Evolutionary conservation across 2,797 vertebrate species (phyloP).

Genomic region (Typhlichthys eigenmanni): DNA sequence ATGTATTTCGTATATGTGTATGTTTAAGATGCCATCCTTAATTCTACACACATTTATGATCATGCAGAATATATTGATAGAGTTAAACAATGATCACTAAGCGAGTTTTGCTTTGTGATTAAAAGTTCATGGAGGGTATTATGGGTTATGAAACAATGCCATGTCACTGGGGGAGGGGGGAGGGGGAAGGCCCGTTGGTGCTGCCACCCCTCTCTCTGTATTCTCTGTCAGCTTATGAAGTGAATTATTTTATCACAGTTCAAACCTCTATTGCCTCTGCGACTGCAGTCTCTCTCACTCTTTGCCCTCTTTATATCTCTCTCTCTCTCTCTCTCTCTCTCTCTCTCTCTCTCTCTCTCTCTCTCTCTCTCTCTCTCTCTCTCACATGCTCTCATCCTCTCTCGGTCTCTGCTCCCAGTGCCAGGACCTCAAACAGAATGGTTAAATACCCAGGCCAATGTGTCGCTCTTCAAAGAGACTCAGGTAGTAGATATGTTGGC

Average conservation of each 20-base stretch:
- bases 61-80: constrained; percentile 20
- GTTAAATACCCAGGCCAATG: constrained; percentile 82
- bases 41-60: background rate
- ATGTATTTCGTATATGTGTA: too few species aligned
- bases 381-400: constrained; percentile 37
- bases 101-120: constrained; percentile 48
- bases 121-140: constrained; percentile 39
- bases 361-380: constrained; percentile 52
- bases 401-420: constrained; percentile 71
- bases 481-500: constrained; percentile 80
- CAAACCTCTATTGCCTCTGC: constrained; percentile 73
- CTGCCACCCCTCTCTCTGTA: constrained; percentile 55
- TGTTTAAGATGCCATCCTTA: too few species aligned
- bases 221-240: constrained; percentile 70
- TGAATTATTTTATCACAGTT: constrained; percentile 80
- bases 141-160: constrained; percentile 60
- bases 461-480: constrained; percentile 85
- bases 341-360: constrained; percentile 42
- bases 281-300: constrained; percentile 70
- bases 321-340: constrained; percentile 45
- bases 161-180: constrained; percentile 55
- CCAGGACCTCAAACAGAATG: constrained; percentile 83
- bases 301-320: constrained; percentile 53
- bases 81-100: constrained; percentile 22
- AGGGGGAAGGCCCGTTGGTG: constrained; percentile 51